phyloP scores from a whole-genome alignment of 2,888 invertebrate species.

The Anodontia alba region DNA sequence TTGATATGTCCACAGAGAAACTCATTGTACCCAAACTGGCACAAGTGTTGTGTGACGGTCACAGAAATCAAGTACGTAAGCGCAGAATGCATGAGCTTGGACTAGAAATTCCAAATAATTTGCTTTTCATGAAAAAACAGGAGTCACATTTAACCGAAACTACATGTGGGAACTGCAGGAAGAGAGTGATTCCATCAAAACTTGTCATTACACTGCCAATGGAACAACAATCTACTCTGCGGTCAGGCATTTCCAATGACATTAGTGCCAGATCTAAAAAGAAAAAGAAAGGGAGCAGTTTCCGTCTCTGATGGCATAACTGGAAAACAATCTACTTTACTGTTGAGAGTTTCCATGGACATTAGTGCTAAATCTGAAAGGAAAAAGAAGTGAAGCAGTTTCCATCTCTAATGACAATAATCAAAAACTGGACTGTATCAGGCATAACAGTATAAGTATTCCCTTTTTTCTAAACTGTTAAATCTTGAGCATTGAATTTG shows the following conservation, averaged over 20 bases:
- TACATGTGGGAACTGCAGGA: slow-evolving; percentile 47
- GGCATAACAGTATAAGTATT: too few relatives aligned
- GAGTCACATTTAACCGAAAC: slow-evolving; percentile 48
- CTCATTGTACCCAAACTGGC: slow-evolving; percentile 63
- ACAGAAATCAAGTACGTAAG: slow-evolving; percentile 65
- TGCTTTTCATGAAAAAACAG: slow-evolving; percentile 45
- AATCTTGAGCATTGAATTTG: too few relatives aligned
- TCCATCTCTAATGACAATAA: too few relatives aligned
- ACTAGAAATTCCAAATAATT: slow-evolving; percentile 52
- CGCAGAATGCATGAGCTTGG: slow-evolving; percentile 64
- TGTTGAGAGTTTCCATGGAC: not conserved
- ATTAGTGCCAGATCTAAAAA: not conserved
- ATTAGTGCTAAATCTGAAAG: not conserved
- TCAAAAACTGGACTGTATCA: too few relatives aligned
- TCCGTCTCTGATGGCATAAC: not conserved
- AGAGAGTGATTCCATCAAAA: slow-evolving; percentile 26
- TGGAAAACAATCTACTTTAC: not conserved
- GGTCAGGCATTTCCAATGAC: not conserved
- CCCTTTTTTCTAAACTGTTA: too few relatives aligned
- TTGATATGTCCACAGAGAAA: slow-evolving; percentile 66
- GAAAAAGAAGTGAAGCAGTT: not conserved
- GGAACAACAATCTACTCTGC: not conserved
- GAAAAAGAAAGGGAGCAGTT: not conserved
- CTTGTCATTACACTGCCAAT: not conserved
- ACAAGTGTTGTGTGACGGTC: slow-evolving; percentile 65